Percentiles rank a stretch among this genome's conserved stretches.
Conservation (phyloP, 2,888 invertebrate genomes). For the Cybosia mesomella region DNA sequence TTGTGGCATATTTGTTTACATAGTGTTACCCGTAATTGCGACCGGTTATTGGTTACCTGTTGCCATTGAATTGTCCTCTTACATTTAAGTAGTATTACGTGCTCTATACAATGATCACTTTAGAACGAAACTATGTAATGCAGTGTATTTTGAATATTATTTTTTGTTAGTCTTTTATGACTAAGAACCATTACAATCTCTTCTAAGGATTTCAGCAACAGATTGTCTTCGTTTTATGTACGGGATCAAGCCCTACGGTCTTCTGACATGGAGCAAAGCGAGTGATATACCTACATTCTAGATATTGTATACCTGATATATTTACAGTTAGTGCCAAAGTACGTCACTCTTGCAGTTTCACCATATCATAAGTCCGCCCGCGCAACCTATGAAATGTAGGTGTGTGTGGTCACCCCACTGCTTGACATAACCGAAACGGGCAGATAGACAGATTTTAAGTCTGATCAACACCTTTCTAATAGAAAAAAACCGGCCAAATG, state of each 20-base stretch:
- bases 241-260: background rate
- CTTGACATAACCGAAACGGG: too few species aligned
- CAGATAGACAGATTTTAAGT: too few species aligned
- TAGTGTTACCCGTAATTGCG: slow-evolving; percentile 46
- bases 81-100: slow-evolving; percentile 47
- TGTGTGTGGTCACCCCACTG: too few species aligned
- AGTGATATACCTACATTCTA: too few species aligned
- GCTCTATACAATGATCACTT: slow-evolving; percentile 52
- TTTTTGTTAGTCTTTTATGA: background rate
- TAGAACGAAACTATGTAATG: slow-evolving; percentile 29
- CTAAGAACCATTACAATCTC: background rate
- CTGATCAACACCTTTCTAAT: too few species aligned
- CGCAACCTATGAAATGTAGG: too few species aligned
- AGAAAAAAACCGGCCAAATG: too few species aligned
- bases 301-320: too few species aligned
- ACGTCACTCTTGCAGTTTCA: too few species aligned
- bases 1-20: slow-evolving; percentile 47
- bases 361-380: too few species aligned
- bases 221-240: background rate
- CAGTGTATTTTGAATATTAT: background rate
- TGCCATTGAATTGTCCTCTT: slow-evolving; percentile 63
- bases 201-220: background rate
- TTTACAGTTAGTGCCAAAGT: too few species aligned
- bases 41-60: slow-evolving; percentile 58
- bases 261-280: too few species aligned